Evolutionary conservation across 2,888 invertebrate species (phyloP).

Genomic region (Auanema freiburgensis): DNA sequence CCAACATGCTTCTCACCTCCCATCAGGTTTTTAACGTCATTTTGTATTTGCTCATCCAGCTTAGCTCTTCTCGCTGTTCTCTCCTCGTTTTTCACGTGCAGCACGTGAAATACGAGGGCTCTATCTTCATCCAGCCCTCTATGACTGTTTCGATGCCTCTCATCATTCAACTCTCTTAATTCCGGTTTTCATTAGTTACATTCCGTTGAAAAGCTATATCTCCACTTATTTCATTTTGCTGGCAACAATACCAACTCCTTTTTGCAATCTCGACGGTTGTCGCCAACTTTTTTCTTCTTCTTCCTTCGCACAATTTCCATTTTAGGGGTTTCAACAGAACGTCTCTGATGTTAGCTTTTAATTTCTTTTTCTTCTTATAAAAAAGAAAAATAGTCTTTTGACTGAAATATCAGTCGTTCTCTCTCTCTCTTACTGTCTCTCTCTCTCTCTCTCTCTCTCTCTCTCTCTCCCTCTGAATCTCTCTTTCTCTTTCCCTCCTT

Average conservation of each 20-base stretch:
- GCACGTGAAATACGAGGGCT: too few relatives aligned
- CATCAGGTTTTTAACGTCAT: too few relatives aligned
- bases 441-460: background rate
- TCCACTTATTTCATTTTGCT: background rate
- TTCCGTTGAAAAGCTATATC: background rate
- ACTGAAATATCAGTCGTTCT: background rate
- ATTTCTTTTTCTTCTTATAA: too few relatives aligned
- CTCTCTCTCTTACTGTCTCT: constrained; percentile 8
- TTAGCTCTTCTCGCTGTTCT: too few relatives aligned
- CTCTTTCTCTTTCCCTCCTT: background rate
- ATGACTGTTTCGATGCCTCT: too few relatives aligned
- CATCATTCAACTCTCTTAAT: background rate
- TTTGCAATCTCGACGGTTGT: constrained; percentile 2
- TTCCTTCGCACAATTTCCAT: background rate
- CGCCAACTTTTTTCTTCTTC: background rate
- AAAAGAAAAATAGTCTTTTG: background rate
- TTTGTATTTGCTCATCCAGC: too few relatives aligned
- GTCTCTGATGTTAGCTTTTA: too few relatives aligned
- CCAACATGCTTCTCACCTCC: too few relatives aligned
- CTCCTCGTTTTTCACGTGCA: too few relatives aligned
- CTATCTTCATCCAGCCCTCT: too few relatives aligned
- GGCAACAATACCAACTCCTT: background rate
- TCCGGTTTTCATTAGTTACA: background rate
- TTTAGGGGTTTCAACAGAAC: background rate
- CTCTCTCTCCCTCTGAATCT: too few relatives aligned